phyloP scores from a whole-genome alignment of 1,140 invertebrate genomes.

The Anoplophora glabripennis region DNA sequence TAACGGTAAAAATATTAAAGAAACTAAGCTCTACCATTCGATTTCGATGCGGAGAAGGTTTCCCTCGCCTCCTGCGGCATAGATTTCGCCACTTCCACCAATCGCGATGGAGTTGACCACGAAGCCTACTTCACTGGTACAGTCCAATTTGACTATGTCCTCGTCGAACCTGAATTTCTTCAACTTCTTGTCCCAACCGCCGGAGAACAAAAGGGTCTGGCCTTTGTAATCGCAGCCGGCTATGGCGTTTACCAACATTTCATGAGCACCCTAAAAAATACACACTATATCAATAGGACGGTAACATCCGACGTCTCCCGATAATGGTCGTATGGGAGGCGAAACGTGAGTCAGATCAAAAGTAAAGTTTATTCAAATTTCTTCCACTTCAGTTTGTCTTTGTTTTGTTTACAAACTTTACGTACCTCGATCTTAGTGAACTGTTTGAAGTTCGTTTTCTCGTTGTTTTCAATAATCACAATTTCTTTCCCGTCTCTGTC shows the following conservation, averaged over 20 bases:
- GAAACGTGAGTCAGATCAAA: too few species aligned
- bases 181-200: conserved; percentile 50
- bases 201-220: conserved; percentile 45
- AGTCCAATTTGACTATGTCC: conserved; percentile 28
- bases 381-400: too few species aligned
- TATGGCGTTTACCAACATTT: conserved; percentile 50
- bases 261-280: conserved; percentile 45
- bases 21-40: conserved; percentile 2
- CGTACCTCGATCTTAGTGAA: conserved; percentile 21
- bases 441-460: conserved; percentile 22
- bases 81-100: conserved; percentile 42
- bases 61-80: conserved; percentile 48
- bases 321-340: too few species aligned
- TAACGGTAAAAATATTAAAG: neutral
- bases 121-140: conserved; percentile 37
- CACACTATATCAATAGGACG: conserved; percentile 2
- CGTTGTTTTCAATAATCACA: conserved; percentile 40
- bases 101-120: conserved; percentile 47
- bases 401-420: neutral
- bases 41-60: conserved; percentile 42
- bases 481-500: conserved; percentile 46
- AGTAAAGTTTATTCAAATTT: too few species aligned
- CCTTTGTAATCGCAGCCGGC: conserved; percentile 33
- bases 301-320: conserved; percentile 1
- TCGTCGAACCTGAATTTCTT: conserved; percentile 49